Percentiles rank a stretch among this genome's conserved stretches.
These are phyloP conservation scores for Darevskia mixta DNA, from an alignment of 2,797 vertebrate genomes.

Conservation along the genomic window DNA sequence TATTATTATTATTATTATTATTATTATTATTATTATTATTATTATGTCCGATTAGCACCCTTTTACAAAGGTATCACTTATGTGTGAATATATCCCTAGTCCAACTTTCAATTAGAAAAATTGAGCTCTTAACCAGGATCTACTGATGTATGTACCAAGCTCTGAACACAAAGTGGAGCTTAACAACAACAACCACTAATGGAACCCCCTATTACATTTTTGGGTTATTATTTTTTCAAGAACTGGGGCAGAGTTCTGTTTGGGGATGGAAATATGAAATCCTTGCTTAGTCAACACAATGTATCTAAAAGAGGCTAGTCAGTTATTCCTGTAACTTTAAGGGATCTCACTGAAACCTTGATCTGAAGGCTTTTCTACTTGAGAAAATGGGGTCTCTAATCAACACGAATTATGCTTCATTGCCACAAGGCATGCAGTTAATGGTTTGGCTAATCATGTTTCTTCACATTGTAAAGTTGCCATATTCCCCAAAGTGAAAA, in stretches of 20 bases:
- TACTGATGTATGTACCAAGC: neutral
- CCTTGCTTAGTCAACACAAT: neutral
- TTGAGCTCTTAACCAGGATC: neutral
- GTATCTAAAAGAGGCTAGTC: neutral
- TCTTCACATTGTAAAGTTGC: neutral
- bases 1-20: too few relatives aligned
- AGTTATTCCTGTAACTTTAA: neutral
- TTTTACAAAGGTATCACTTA: neutral
- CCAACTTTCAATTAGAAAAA: neutral
- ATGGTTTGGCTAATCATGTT: conserved; percentile 2
- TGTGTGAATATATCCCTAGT: neutral
- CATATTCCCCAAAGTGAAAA: too few relatives aligned
- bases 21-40: too few relatives aligned
- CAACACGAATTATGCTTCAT: conserved; percentile 12
- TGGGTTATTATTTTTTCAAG: neutral
- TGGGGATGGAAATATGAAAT: neutral
- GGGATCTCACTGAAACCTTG: neutral
- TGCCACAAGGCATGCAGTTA: neutral
- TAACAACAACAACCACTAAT: neutral
- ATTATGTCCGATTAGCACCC: neutral
- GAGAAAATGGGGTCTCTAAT: conserved; percentile 4
- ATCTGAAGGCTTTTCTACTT: neutral
- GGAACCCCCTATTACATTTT: neutral
- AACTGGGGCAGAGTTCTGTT: neutral
- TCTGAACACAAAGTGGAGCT: neutral